Evolutionary conservation across 2,113 vertebrate species (phyloP), one percentile per base, ranked within the genome.

Genomic region (Corydoras sp.): DNA sequence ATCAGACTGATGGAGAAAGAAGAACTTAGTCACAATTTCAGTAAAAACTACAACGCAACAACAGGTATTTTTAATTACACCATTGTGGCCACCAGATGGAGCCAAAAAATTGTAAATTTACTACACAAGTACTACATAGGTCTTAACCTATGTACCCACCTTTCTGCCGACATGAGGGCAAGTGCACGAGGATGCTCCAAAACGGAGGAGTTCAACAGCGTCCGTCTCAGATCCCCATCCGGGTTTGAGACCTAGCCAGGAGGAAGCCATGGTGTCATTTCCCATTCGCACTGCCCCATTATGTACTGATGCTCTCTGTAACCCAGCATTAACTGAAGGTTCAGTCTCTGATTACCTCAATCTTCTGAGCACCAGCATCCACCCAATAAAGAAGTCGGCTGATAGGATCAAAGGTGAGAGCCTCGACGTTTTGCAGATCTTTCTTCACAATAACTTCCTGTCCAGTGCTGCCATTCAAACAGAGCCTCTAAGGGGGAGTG

Each of bases 371-470:
- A 60, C 93, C 95, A 0, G 95, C 93, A 0, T 99, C 96, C 43
- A 99, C 94, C 97, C 97, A 99, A 85, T 97, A 99, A 0, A 99
- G 92, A 76, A 99, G 81, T 68, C 91, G 87, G 78, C 96, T 95
- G 80, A 97, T 86, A 53, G 97, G 92, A 75, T 99, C 97, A 58
- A 99, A 97, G 61, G 93, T 92, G 84, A 99, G 85, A 3, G 96
- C 96, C 79, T 99, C 97, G 14, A 99, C 96, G 0, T 94, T 97
- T 83, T 94, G 91, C 80, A 99, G 71, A 56, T 92, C 93, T 0
- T 91, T 93, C 77, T 80, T 92, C 51, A 99, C 80, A 2, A 98
- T 91, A 8, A 98, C 88, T 75, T 99, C 95, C 80, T 99, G 97
- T 13, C 94, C 94, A 0, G 93, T 90, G 76, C 92, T 98, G 73